Conservation (phyloP, 2,888 invertebrate species). For the Melangyna quadrimaculata region DNA sequence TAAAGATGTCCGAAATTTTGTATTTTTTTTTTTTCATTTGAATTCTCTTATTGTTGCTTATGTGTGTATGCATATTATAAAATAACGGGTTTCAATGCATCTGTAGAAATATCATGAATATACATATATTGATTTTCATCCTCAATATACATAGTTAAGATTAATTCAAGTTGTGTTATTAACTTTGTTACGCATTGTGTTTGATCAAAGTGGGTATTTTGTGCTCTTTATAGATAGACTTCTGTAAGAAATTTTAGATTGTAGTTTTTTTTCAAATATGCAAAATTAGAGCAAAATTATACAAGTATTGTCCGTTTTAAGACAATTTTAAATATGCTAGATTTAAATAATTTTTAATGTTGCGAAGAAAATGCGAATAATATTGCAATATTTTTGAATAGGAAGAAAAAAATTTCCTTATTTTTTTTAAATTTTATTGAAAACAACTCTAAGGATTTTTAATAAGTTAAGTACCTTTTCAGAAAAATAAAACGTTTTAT, state of each 20-base stretch:
- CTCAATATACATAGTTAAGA: background rate
- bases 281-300: background rate
- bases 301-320: no score
- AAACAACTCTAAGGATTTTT: no score
- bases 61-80: background rate
- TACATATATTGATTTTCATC: background rate
- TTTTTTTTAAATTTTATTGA: no score
- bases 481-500: no score
- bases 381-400: no score
- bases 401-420: no score
- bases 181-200: background rate
- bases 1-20: background rate
- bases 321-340: no score
- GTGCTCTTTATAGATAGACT: background rate
- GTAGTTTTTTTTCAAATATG: background rate
- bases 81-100: background rate
- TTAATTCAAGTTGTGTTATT: background rate
- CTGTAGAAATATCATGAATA: background rate
- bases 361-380: no score
- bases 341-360: no score
- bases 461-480: no score
- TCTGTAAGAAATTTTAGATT: background rate
- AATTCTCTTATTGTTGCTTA: background rate
- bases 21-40: background rate
- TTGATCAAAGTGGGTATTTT: background rate